These are phyloP conservation scores for Orthosia gothica DNA, from an alignment of 2,888 invertebrate genomes.

Conservation along the genomic window DNA sequence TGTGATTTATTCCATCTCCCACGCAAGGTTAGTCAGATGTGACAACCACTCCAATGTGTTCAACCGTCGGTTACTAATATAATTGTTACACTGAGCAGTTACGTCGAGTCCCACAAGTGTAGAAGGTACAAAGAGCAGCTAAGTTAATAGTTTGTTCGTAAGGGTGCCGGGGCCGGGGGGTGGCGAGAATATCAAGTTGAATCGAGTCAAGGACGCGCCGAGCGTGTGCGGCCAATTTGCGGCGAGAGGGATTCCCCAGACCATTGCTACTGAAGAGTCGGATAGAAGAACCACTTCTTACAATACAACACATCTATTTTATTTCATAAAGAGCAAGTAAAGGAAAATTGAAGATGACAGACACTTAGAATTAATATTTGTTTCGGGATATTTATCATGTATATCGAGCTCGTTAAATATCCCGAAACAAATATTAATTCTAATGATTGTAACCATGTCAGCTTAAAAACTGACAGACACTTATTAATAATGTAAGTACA, in stretches of 20 bases:
- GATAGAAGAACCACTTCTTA: constrained; percentile 35
- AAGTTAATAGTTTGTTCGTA: constrained; percentile 46
- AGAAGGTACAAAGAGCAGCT: constrained; percentile 4
- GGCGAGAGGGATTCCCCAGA: constrained; percentile 59
- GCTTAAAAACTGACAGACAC: too few relatives aligned
- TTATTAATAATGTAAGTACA: too few relatives aligned
- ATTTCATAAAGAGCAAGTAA: too few relatives aligned
- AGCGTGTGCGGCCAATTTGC: constrained; percentile 57
- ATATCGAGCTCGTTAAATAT: too few relatives aligned
- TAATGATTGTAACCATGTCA: too few relatives aligned
- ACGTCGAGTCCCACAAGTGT: neutral
- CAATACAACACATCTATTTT: too few relatives aligned
- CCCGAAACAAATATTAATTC: too few relatives aligned
- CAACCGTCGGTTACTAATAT: constrained; percentile 15
- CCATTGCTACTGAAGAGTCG: neutral
- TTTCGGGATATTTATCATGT: too few relatives aligned
- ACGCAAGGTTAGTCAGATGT: constrained; percentile 42
- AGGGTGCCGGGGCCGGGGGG: neutral
- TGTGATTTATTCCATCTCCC: constrained; percentile 55
- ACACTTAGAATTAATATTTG: too few relatives aligned
- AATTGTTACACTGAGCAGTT: constrained; percentile 6
- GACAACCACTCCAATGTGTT: constrained; percentile 37
- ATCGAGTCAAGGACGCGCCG: constrained; percentile 55
- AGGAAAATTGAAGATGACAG: neutral
- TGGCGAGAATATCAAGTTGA: constrained; percentile 48